Evolutionary conservation across 53 echinoderm and acorn worm species (phyloP).

Genomic region (Mesocentrotus franciscanus): DNA sequence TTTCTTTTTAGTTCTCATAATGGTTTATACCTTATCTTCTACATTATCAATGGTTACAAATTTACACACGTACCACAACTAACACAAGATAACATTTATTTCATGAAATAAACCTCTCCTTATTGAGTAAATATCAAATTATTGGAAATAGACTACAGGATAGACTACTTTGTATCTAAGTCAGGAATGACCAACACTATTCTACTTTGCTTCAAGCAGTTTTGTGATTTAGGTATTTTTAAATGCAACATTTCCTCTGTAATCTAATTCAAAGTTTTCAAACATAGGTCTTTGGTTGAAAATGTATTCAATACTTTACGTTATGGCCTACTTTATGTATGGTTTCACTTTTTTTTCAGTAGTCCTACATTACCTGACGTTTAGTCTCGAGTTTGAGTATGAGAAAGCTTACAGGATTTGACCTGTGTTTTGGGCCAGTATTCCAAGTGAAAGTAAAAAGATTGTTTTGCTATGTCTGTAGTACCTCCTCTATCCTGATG

Average conservation of each 20-base stretch:
- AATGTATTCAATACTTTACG: neutral
- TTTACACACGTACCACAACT: no score
- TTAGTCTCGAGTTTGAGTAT: neutral
- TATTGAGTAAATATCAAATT: neutral
- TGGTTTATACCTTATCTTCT: no score
- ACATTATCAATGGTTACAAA: no score
- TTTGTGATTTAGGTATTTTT: no score
- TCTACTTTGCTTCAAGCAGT: neutral
- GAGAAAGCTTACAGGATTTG: constrained; percentile 11
- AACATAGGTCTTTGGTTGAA: neutral
- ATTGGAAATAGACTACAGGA: neutral
- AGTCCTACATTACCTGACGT: neutral
- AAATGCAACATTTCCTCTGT: no score
- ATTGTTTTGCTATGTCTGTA: constrained; percentile 61
- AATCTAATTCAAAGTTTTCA: no score
- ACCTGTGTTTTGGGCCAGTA: constrained; percentile 5
- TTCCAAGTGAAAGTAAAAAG: constrained; percentile 54
- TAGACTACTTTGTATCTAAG: neutral
- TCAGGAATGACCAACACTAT: neutral
- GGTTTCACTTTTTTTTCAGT: neutral
- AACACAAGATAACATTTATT: neutral
- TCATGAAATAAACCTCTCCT: neutral
- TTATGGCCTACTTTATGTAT: neutral
- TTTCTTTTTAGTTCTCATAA: no score
- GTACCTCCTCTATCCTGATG: constrained; percentile 59